Evolutionary conservation across 1,140 invertebrate species (phyloP).

Genomic region (Plectrocnemia conspersa): DNA sequence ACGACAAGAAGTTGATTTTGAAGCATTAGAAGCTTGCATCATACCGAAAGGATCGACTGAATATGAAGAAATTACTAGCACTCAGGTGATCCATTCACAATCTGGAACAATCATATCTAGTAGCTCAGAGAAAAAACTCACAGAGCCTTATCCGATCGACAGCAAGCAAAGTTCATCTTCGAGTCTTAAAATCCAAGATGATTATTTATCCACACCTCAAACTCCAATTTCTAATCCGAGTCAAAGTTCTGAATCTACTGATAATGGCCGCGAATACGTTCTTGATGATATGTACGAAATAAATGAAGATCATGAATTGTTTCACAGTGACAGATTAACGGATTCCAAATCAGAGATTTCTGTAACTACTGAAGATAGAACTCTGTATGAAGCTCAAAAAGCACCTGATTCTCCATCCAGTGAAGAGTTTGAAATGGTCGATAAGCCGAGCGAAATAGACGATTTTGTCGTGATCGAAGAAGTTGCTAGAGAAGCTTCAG

Average conservation of each 20-base stretch:
- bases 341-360: conserved; percentile 53
- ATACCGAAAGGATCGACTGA: conserved; percentile 46
- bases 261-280: conserved; percentile 60
- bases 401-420: conserved; percentile 73
- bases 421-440: conserved; percentile 85
- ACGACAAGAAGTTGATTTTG: conserved; percentile 47
- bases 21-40: conserved; percentile 40
- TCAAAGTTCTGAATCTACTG: conserved; percentile 59
- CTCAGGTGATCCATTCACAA: conserved; percentile 22
- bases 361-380: conserved; percentile 53
- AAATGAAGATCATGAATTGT: conserved; percentile 54
- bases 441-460: conserved; percentile 78
- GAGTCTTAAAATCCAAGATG: conserved; percentile 49
- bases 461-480: conserved; percentile 84
- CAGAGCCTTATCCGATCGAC: conserved; percentile 29
- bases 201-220: conserved; percentile 51
- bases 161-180: conserved; percentile 35
- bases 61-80: conserved; percentile 43
- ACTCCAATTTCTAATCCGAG: conserved; percentile 58
- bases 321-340: conserved; percentile 42
- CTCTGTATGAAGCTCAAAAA: conserved; percentile 51
- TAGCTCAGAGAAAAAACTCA: conserved; percentile 29
- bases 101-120: conserved; percentile 24
- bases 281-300: conserved; percentile 55
- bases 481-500: conserved; percentile 75